phyloP scores from a whole-genome alignment of 2,888 invertebrate genomes.

The Standfussiana lucernea region DNA sequence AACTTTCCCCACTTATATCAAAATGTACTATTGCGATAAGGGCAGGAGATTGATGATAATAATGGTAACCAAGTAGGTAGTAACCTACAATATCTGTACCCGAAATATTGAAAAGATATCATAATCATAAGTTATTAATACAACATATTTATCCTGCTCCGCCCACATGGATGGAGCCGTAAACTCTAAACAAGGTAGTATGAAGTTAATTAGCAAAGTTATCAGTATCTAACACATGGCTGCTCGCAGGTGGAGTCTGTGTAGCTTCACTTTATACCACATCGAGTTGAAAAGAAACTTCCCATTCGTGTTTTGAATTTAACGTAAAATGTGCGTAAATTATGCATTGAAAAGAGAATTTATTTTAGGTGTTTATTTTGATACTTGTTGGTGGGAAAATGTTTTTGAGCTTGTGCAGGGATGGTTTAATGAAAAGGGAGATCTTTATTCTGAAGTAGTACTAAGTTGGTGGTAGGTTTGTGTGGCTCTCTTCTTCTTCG shows the following conservation, averaged over 20 bases:
- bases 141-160: conserved; percentile 28
- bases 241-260: conserved; percentile 32
- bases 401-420: not conserved
- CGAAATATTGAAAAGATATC: not conserved
- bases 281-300: conserved; percentile 59
- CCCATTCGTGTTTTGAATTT: conserved; percentile 42
- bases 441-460: not conserved
- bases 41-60: too few relatives aligned
- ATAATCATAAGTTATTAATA: not conserved
- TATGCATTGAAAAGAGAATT: conserved; percentile 18
- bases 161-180: conserved; percentile 47
- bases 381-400: not conserved
- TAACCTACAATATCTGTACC: not conserved
- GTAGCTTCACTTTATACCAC: conserved; percentile 44
- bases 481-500: too few relatives aligned
- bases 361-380: conserved; percentile 26
- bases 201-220: conserved; percentile 73
- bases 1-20: too few relatives aligned
- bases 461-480: too few relatives aligned
- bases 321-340: conserved; percentile 52
- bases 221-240: conserved; percentile 54
- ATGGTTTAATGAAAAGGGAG: not conserved
- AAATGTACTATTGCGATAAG: too few relatives aligned
- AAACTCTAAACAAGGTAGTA: conserved; percentile 66
- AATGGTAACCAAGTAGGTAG: too few relatives aligned